Evolutionary conservation across 2,797 vertebrate genomes (phyloP).

Genomic region (Paratrypauchen microcephalus): DNA sequence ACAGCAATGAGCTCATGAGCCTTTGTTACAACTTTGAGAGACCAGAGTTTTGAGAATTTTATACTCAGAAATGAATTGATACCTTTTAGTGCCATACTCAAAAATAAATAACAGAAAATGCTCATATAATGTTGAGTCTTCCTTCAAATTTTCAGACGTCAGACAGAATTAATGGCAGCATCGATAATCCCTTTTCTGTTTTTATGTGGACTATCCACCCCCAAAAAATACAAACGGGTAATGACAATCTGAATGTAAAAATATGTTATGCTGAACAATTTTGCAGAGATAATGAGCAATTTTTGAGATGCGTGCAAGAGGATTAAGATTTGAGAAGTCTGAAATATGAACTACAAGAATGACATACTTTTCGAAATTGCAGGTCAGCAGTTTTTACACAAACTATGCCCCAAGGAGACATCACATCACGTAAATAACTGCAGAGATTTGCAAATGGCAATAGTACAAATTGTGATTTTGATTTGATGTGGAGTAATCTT

Average conservation of each 20-base stretch:
- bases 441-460: neutral
- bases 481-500: neutral
- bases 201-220: too few species aligned
- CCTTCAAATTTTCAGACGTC: too few species aligned
- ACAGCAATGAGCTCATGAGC: too few species aligned
- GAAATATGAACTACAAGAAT: neutral
- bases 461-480: neutral
- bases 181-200: neutral
- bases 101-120: too few species aligned
- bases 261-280: too few species aligned
- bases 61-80: neutral
- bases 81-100: too few species aligned
- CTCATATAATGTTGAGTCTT: too few species aligned
- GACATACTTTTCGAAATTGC: neutral
- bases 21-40: neutral
- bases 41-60: neutral
- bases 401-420: neutral
- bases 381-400: neutral
- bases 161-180: neutral
- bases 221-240: too few species aligned
- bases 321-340: too few species aligned
- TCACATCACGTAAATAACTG: neutral
- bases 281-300: too few species aligned
- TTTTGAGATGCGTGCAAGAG: too few species aligned
- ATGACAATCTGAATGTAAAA: too few species aligned